Evolutionary conservation across 2,797 vertebrate genomes (phyloP).

Genomic region (Brachymystax lenok): DNA sequence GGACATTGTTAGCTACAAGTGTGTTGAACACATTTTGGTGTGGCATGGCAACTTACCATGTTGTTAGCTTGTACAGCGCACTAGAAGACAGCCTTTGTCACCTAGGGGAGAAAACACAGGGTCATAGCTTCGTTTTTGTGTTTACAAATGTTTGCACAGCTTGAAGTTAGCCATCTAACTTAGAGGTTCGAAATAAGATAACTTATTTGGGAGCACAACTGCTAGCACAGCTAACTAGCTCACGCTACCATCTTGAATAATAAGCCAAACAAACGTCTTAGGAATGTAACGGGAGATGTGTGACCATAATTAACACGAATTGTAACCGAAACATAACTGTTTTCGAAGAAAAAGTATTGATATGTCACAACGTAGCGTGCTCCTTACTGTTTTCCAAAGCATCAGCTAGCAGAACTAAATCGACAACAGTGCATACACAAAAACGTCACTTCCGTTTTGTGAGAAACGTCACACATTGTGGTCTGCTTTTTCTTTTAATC

Average conservation of each 20-base stretch:
- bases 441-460: conserved; percentile 2
- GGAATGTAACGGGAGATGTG: neutral
- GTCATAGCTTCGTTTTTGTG: neutral
- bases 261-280: neutral
- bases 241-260: neutral
- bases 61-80: conserved; percentile 6
- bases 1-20: too few species aligned
- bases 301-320: neutral
- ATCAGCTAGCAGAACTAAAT: neutral
- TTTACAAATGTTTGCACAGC: neutral
- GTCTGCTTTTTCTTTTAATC: neutral
- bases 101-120: neutral
- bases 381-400: neutral
- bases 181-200: neutral
- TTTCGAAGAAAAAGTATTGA: neutral
- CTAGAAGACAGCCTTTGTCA: neutral
- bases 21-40: neutral
- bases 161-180: neutral
- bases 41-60: conserved; percentile 11
- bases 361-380: neutral
- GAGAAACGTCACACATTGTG: neutral
- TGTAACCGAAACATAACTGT: neutral
- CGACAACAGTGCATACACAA: neutral
- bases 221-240: neutral
- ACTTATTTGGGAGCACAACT: neutral